Evolutionary conservation across 2,113 vertebrate species (phyloP).

Genomic region (Triplophysa dalaica): DNA sequence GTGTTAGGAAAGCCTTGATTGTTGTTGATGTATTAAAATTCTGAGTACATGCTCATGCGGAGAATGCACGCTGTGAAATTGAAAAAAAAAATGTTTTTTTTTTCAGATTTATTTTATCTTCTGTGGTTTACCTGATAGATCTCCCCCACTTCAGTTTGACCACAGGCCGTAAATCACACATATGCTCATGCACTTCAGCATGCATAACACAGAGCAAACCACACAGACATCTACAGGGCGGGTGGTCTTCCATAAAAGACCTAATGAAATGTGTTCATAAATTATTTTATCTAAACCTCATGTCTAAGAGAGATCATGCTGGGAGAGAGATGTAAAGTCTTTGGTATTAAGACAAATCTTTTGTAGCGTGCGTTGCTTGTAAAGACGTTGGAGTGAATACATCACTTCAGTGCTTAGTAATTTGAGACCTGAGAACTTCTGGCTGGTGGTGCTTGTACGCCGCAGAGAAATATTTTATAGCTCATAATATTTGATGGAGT

Average conservation of each 20-base stretch:
- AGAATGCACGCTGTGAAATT: conserved; percentile 14
- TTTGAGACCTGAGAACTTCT: conserved; percentile 21
- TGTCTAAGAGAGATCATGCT: conserved; percentile 35
- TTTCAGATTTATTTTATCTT: conserved; percentile 14
- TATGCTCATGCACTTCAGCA: conserved; percentile 16
- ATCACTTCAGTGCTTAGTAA: conserved; percentile 43
- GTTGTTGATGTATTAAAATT: conserved; percentile 23
- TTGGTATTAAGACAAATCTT: conserved; percentile 46
- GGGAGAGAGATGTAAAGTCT: conserved; percentile 40
- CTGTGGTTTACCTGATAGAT: conserved; percentile 9
- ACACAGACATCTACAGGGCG: conserved; percentile 21
- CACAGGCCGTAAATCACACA: conserved; percentile 38
- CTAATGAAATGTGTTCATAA: conserved; percentile 43
- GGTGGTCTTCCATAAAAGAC: conserved; percentile 49
- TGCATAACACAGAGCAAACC: not conserved
- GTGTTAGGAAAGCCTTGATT: not conserved
- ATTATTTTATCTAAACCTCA: conserved; percentile 49
- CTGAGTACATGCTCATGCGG: conserved; percentile 9
- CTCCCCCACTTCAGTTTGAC: conserved; percentile 7
- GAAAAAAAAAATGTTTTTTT: conserved; percentile 15
- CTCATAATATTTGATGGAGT: no score
- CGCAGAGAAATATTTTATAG: no score
- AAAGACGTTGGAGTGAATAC: conserved; percentile 20
- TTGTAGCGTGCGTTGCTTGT: conserved; percentile 38
- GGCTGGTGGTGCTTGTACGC: not conserved